These are phyloP conservation scores for Drosophila incognita DNA, from an alignment of 2,888 invertebrate genomes.

Conservation along the genomic window DNA sequence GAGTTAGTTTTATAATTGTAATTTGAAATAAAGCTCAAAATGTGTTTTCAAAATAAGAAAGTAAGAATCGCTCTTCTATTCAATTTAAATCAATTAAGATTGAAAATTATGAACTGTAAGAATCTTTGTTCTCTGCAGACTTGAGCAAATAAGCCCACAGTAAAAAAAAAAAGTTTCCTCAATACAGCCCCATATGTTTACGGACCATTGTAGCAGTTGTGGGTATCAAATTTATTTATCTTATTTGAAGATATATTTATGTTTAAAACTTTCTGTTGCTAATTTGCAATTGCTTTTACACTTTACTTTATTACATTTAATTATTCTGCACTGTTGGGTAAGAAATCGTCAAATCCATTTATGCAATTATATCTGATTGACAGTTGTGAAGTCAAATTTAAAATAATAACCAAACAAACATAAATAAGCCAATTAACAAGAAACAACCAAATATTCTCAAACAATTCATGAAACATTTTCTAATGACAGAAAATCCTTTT, in stretches of 20 bases:
- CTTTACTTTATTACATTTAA: conserved; percentile 21
- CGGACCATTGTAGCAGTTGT: not conserved
- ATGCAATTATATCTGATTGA: conserved; percentile 17
- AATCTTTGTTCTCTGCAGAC: not conserved
- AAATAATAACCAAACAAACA: conserved; percentile 18
- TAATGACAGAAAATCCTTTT: not conserved
- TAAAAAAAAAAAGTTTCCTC: not conserved
- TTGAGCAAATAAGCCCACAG: not conserved
- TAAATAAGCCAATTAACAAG: conserved; percentile 33
- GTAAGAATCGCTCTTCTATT: not conserved
- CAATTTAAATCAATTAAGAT: not conserved
- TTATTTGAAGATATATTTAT: conserved; percentile 3
- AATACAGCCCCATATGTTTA: not conserved
- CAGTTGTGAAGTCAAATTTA: conserved; percentile 4
- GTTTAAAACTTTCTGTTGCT: conserved; percentile 9
- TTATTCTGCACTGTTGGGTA: conserved; percentile 18
- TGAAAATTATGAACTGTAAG: not conserved
- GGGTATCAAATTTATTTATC: not conserved
- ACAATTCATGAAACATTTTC: not conserved
- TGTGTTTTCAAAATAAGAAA: not conserved
- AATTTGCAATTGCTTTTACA: conserved; percentile 10
- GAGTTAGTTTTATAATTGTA: not conserved
- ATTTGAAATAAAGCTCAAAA: not conserved
- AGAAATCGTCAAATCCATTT: conserved; percentile 6
- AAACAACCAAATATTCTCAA: conserved; percentile 9